Conservation (phyloP, 2,113 vertebrate genomes). For the Urocolius indicus region DNA sequence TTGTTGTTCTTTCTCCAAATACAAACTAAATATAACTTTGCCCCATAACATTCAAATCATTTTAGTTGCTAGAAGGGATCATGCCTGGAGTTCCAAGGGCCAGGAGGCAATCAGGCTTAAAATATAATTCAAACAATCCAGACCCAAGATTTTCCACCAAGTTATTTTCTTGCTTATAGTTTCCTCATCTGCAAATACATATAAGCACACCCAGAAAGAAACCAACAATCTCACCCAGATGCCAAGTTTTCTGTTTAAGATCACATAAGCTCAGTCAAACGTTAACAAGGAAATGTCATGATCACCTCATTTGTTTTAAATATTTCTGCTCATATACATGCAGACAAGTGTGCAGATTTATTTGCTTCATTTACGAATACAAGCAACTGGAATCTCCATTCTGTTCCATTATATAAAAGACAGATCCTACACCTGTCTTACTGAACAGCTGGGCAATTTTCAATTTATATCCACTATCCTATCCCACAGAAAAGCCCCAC, state of each 20-base stretch:
- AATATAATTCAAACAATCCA: slow-evolving; percentile 57
- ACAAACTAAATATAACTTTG: slow-evolving; percentile 68
- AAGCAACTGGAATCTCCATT: slow-evolving; percentile 73
- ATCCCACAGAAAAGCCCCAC: slow-evolving; percentile 29
- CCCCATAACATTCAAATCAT: slow-evolving; percentile 62
- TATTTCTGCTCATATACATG: slow-evolving; percentile 42
- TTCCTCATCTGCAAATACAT: neutral
- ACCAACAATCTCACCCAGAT: neutral
- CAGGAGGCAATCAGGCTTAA: slow-evolving; percentile 58
- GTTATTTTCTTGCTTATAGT: neutral
- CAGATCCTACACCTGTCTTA: slow-evolving; percentile 71
- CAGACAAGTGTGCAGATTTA: slow-evolving; percentile 72
- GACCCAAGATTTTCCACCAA: slow-evolving; percentile 29
- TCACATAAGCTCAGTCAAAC: neutral
- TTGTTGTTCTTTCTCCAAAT: slow-evolving; percentile 63
- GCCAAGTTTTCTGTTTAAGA: slow-evolving; percentile 17
- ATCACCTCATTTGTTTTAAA: slow-evolving; percentile 57
- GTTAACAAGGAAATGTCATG: neutral
- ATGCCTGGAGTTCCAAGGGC: slow-evolving; percentile 65
- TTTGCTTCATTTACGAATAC: slow-evolving; percentile 58
- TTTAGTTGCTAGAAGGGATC: slow-evolving; percentile 63
- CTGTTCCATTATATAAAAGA: slow-evolving; percentile 65
- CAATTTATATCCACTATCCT: slow-evolving; percentile 67
- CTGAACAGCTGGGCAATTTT: slow-evolving; percentile 74
- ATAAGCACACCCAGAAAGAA: neutral